A percentile compares a stretch with the other conserved stretches of the same genome.
These are phyloP conservation scores for Suricata suricatta DNA, from an alignment of 2,113 vertebrate species.

Conservation along the genomic window DNA sequence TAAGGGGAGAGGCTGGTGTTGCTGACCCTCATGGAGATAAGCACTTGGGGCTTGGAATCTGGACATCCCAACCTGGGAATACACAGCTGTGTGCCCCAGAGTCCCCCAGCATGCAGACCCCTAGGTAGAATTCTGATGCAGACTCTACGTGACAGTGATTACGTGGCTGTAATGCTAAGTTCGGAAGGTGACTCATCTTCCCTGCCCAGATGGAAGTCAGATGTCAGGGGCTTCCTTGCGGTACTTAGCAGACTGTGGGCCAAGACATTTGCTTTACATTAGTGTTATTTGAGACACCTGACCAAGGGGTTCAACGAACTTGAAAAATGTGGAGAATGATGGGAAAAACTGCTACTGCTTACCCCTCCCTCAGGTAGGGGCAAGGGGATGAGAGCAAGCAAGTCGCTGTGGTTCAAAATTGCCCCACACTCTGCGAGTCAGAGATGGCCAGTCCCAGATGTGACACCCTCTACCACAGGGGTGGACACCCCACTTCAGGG, in stretches of 20 bases:
- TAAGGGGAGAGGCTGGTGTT: background rate
- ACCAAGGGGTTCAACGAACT: background rate
- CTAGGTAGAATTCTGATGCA: background rate
- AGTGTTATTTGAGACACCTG: background rate
- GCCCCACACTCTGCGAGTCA: background rate
- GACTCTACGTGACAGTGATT: background rate
- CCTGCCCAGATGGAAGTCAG: background rate
- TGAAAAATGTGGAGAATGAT: background rate
- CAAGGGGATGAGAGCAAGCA: background rate
- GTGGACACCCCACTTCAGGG: fast-evolving
- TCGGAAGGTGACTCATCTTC: background rate
- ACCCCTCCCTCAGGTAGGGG: background rate
- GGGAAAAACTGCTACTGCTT: background rate
- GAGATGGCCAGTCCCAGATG: too few relatives aligned
- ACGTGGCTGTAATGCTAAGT: background rate
- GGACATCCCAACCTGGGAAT: background rate
- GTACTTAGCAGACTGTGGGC: background rate
- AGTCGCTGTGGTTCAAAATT: background rate
- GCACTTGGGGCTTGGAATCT: background rate
- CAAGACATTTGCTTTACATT: background rate
- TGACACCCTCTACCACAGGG: fast-evolving
- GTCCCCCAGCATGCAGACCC: background rate
- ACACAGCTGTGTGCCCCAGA: too few relatives aligned
- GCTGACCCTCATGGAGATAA: background rate
- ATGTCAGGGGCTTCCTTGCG: background rate